Conservation (phyloP, 2,888 invertebrate species). For the Heteropelma amictum region DNA sequence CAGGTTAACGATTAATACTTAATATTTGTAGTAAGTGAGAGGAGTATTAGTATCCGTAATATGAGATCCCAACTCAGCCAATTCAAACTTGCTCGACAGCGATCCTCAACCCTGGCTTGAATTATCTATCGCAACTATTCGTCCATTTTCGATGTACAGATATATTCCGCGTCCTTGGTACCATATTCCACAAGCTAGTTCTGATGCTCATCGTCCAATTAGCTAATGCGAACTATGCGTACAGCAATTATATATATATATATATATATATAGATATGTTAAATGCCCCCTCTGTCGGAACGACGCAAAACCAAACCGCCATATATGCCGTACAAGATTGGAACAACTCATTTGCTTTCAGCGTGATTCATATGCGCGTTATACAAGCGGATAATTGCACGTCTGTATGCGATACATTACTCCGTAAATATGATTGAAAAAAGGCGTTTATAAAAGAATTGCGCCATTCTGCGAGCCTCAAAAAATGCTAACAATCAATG, state of each 20-base stretch:
- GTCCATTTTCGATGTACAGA: slow-evolving; percentile 15
- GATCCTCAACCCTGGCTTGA: slow-evolving; percentile 52
- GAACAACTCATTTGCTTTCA: slow-evolving; percentile 28
- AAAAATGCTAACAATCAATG: no score
- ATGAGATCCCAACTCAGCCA: slow-evolving; percentile 51
- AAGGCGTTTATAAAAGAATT: no score
- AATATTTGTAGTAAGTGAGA: slow-evolving; percentile 38
- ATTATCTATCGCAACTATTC: slow-evolving; percentile 18
- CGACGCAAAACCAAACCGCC: slow-evolving; percentile 40
- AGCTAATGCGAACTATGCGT: slow-evolving; percentile 59
- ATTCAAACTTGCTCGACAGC: slow-evolving; percentile 58
- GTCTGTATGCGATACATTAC: no score
- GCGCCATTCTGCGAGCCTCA: no score
- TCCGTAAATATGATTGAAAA: no score
- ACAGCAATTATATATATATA: slow-evolving; percentile 35
- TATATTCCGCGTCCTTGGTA: slow-evolving; percentile 13
- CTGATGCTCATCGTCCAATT: slow-evolving; percentile 59
- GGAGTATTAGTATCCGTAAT: slow-evolving; percentile 30
- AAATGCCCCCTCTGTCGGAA: background rate
- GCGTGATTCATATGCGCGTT: slow-evolving; percentile 22
- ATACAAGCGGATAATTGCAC: no score
- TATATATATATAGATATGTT: no score
- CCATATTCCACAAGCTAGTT: slow-evolving; percentile 32
- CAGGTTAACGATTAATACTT: slow-evolving; percentile 11
- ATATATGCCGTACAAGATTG: slow-evolving; percentile 18